Base-by-base conservation (phyloP, 2,113 vertebrate species). In the Chloropsis cyanopogon region DNA sequence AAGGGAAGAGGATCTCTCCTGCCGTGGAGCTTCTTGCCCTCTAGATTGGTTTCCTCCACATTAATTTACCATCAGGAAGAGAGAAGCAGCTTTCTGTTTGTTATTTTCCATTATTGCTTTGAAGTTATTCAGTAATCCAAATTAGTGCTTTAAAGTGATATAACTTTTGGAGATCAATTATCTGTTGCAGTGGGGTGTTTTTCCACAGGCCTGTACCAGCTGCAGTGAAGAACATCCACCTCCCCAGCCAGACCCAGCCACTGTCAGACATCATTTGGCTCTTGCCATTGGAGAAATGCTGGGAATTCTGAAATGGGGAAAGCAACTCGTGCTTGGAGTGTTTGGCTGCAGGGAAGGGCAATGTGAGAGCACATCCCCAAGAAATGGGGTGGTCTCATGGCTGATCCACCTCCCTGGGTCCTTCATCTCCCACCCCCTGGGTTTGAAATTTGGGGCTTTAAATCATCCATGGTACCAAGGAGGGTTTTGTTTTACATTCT, bases 81-180 rank as follows among this genome's bases (percentile, higher is more conserved):
- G 17, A 18, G 26, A 31, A 85, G 33, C 52, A 21, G 15, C 37
- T 86, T 86, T 61, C 75, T 61, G 23, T 3, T 37, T 13, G 4
- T 60, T 11, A 0, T 25, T 29, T 80, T 28, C 68, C 35, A n/a
- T 2, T 0, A 6, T 6, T 41, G 11, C 33, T 37, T 46, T 11
- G 0, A 50, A 57, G n/a, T 59, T 57, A 57, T 35, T 57, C 56
- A 57, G 56, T 57, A 57, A 57, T 11, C 56, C 56, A 57, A 57
- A 24, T 2, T 0, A 4, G 3, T 31, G 11, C 18, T 39, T 39
- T 9, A 0, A 33, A 63, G 35, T 31, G 49, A 23, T 42, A 83
- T 54, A 24, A 16, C n/a, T 65, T 22, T 2, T 0, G 12, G n/a
- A 53, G 28, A 17, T 4, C 13, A 4, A 0, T 23, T 3, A 0